A percentile compares a stretch with the other conserved stretches of the same genome.
Conservation (phyloP, 30 jellyfish, hydroid and myxozoan genomes). For the Chironex yamaguchii region DNA sequence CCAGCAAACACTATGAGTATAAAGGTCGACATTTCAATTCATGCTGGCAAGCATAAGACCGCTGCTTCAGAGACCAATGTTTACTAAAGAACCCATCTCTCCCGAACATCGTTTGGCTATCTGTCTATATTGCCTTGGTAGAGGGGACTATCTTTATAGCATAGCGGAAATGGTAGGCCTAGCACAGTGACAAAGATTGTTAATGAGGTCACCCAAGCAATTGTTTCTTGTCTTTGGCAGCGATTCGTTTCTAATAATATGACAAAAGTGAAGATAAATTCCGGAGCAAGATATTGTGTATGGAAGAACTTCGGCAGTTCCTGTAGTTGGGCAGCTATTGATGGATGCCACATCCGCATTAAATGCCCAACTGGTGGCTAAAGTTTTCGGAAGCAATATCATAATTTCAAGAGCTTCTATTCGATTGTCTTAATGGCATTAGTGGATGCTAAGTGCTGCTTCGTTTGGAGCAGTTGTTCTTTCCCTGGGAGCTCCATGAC, state of each 20-base stretch:
- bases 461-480: constrained; percentile 52
- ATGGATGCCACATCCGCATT: constrained; percentile 45
- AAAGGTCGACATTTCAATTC: constrained; percentile 27
- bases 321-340: constrained; percentile 60
- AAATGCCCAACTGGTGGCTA: constrained; percentile 44
- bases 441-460: constrained; percentile 17
- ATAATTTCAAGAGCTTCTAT: constrained; percentile 18
- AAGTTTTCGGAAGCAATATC: constrained; percentile 14
- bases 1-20: constrained; percentile 12
- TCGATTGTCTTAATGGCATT: constrained; percentile 21
- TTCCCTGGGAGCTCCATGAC: constrained; percentile 32
- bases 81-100: constrained; percentile 47
- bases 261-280: constrained; percentile 16
- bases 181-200: constrained; percentile 26
- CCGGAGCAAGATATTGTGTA: constrained; percentile 15
- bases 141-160: constrained; percentile 55
- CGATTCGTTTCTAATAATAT: constrained; percentile 5
- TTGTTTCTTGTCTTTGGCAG: constrained; percentile 16
- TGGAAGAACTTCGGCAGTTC: constrained; percentile 59
- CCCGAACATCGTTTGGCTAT: constrained; percentile 36
- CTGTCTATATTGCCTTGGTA: constrained; percentile 40
- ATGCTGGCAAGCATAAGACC: constrained; percentile 41
- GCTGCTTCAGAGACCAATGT: constrained; percentile 39
- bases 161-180: constrained; percentile 40
- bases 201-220: constrained; percentile 21